Percentiles rank a stretch among this genome's conserved stretches.
Evolutionary conservation across 2,888 invertebrate genomes (phyloP).

Genomic region (Corythucha ciliata): DNA sequence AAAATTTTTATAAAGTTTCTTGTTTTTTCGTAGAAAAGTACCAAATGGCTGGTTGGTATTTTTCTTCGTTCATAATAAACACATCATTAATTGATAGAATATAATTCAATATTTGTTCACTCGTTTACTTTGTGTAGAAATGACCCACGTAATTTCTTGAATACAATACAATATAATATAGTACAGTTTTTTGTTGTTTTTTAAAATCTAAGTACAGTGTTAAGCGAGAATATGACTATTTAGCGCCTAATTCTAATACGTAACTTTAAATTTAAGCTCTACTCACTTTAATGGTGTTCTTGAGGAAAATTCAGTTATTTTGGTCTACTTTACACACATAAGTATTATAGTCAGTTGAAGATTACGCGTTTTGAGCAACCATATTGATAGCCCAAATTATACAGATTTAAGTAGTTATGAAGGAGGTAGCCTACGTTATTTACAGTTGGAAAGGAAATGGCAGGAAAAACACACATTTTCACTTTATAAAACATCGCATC

Average conservation of each 20-base stretch:
- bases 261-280: too few species aligned
- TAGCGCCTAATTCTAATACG: background rate
- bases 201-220: background rate
- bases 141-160: background rate
- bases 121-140: background rate
- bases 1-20: too few species aligned
- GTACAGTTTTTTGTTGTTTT: background rate
- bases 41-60: constrained; percentile 42
- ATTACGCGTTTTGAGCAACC: constrained; percentile 27
- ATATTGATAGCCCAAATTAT: too few species aligned
- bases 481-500: too few species aligned
- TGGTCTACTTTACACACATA: too few species aligned
- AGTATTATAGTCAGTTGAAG: background rate
- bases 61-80: constrained; percentile 28
- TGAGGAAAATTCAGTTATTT: too few species aligned
- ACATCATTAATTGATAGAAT: background rate
- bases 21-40: constrained; percentile 37
- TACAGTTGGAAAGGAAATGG: too few species aligned
- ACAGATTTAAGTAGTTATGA: too few species aligned
- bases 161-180: constrained; percentile 1
- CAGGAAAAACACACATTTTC: too few species aligned
- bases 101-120: background rate
- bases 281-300: constrained; percentile 33
- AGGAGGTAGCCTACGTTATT: too few species aligned
- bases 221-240: background rate